Base-by-base conservation (phyloP, 2,888 invertebrate species). In the Apamea monoglypha region DNA sequence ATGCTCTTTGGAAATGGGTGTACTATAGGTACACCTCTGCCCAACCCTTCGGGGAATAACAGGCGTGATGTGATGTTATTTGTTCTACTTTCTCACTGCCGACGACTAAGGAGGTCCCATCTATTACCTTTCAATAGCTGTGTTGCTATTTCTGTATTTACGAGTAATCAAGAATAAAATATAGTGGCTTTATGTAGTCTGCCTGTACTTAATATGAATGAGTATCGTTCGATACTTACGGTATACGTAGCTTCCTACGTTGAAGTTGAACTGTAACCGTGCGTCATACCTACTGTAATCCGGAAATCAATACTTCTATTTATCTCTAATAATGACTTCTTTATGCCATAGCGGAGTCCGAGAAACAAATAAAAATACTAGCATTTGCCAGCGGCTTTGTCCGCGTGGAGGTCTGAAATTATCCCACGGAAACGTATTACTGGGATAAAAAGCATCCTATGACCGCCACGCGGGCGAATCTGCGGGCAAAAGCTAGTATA, bases 291-390 rank as follows among this genome's bases (percentile, higher is more conserved):
- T 68, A 29, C 10, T 59, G 2, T 72, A n/a, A 25, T 71, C 36
- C 25, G 59, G 67, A 64, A 76, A 71, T 82, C 59, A 36, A 81
- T 82, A 82, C 36, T 36, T 8, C 1, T 56, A 40, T 25, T 29
- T 21, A 25, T 29, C 59, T 40, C 10, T 50, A 10, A 8, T 21
- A 72, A n/a, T 74, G 6, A 36, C 73, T 74, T 74, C 16, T 50
- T 74, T 16, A 72, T 21, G 36, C 36, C 36, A 14, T n/a, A 50
- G 8, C 8, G n/a, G 32, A 40, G 74, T 73, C 12, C 7, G 7
- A 56, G 16, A 3, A 29, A 40, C 8, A 29, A 53, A 40, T n/a
- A 72, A 36, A 72, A 59, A 40, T 40, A 40, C 40, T 40, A 40
- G 2, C 32, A 2, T 32, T 32, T 32, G 32, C 32, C 32, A 1